Conservation (phyloP, 2,797 vertebrate genomes). For the Rallus crepitans region DNA sequence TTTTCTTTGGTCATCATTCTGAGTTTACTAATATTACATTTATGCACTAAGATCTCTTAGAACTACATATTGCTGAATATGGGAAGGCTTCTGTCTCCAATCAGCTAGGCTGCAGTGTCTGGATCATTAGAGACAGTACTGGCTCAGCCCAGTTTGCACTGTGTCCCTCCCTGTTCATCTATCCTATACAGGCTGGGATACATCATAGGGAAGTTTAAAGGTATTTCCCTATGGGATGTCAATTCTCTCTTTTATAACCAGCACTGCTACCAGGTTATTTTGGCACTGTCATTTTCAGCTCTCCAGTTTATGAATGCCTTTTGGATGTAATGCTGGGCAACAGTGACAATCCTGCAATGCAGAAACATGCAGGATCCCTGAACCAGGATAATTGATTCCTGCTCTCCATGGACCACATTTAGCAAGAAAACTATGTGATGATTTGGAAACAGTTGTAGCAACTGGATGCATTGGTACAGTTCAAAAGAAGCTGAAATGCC, state of each 20-base stretch:
- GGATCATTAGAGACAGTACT: background rate
- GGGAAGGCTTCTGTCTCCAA: background rate
- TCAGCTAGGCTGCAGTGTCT: rapidly evolving
- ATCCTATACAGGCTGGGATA: background rate
- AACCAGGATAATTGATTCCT: conserved; percentile 1
- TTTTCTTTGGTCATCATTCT: background rate
- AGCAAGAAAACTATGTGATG: background rate
- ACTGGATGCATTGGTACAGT: background rate
- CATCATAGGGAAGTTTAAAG: background rate
- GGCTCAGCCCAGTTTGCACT: background rate
- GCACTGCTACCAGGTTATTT: background rate
- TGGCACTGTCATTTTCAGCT: background rate
- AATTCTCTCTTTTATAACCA: background rate
- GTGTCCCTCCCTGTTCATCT: background rate
- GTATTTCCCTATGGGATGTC: background rate
- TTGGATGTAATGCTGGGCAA: background rate
- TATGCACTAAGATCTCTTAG: background rate
- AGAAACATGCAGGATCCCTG: background rate
- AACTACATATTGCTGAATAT: background rate
- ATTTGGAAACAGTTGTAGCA: conserved; percentile 5
- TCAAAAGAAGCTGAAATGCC: conserved; percentile 43
- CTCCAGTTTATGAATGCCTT: background rate
- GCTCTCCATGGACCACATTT: conserved; percentile 6
- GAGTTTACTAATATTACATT: background rate
- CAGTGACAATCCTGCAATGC: background rate